These are phyloP conservation scores for Euspilapteryx auroguttella DNA, from an alignment of 2,888 invertebrate species.

Conservation along the genomic window DNA sequence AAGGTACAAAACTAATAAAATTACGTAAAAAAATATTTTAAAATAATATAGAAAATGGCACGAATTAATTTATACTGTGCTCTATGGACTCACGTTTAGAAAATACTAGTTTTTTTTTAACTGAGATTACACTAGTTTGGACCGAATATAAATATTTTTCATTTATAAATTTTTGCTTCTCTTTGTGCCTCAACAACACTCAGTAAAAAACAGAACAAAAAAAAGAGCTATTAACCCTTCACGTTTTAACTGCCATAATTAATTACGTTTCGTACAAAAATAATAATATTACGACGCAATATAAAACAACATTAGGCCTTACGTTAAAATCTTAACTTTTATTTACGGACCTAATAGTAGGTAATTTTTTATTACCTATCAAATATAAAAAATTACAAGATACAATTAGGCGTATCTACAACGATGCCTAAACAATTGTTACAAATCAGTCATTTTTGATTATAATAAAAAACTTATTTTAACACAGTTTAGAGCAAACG, in stretches of 20 bases:
- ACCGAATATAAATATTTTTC: too few relatives aligned
- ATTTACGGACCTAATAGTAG: constrained; percentile 11
- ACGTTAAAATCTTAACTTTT: constrained; percentile 2
- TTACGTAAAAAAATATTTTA: constrained; percentile 1
- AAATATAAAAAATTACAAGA: constrained; percentile 30
- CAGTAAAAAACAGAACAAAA: too few relatives aligned
- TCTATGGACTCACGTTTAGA: too few relatives aligned
- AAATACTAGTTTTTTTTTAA: too few relatives aligned
- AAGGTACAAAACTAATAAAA: too few relatives aligned
- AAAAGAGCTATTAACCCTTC: too few relatives aligned
- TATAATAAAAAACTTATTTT: constrained; percentile 29
- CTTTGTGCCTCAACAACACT: too few relatives aligned
- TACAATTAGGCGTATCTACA: constrained; percentile 30
- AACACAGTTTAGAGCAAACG: constrained; percentile 11
- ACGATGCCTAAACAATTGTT: constrained; percentile 33
- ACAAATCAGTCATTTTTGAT: constrained; percentile 50
- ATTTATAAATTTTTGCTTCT: too few relatives aligned
- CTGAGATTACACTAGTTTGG: too few relatives aligned
- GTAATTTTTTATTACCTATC: constrained; percentile 16
- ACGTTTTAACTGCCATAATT: constrained; percentile 8
- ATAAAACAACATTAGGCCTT: constrained; percentile 4
- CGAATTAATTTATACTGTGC: too few relatives aligned
- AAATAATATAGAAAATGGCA: constrained; percentile 15
- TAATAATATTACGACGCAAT: constrained; percentile 9
- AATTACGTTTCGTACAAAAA: constrained; percentile 17